Base-by-base conservation (phyloP, 2,888 invertebrate genomes). In the Chaitophorus viminalis region DNA sequence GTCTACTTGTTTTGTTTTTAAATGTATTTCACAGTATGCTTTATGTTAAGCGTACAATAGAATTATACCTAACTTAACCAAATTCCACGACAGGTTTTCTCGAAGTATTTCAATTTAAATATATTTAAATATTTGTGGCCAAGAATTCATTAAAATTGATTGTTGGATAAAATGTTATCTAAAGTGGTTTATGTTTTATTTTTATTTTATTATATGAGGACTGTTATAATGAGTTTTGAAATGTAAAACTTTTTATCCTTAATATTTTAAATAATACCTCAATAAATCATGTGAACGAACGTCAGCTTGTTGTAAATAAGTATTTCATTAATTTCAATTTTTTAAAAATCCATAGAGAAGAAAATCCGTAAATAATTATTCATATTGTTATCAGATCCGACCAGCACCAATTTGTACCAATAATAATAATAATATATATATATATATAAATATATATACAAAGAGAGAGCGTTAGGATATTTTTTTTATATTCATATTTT, bases 21-120 rank as follows among this genome's bases (percentile, higher is more conserved):
- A 46, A 46, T 46, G 11, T 46, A 46, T 46, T 46, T 46, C 14
- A 14, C 46, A 39, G 46, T 14, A 46, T 46, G 14, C 46, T 14
- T 46, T 60, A 68, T n/a, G n/a, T 54, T n/a, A 54, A 74, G 54
- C 9, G 39, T 39, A 36, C 36, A 54, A 82, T 33, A 74, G n/a
- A 83, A 83, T 60, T 75, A 75, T 75, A n/a, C n/a, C n/a, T n/a
- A 60, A 65, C 60, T 75, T 75, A 21, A 75, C 60, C 83, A 25
- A 75, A 75, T 83, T 31, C 31, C 14, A 8, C 54, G 75, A 36
- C 36, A 65, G 31, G 72, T 60, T 83, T 36, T 36, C n/a, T 21
- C 21, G 74, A 75, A 83, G 74, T 75, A 83, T 75, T 83, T 83
- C 54, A 75, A 83, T 75, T 83, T 83, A 74, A 83, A 83, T 83